A percentile compares a stretch with the other conserved stretches of the same genome.
Conservation (phyloP, 2,888 invertebrate species). For the Metellina segmentata region DNA sequence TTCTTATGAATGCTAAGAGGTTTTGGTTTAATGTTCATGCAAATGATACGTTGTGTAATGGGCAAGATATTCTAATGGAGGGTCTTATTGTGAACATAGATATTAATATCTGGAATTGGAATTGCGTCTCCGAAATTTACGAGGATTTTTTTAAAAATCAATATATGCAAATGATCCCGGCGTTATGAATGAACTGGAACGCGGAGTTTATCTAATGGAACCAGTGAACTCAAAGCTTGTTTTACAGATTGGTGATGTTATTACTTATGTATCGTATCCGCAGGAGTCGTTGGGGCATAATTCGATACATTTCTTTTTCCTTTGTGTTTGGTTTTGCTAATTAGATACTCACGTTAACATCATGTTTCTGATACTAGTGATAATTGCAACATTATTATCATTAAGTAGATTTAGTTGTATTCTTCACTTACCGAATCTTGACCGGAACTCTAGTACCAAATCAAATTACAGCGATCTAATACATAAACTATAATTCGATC, state of each 20-base stretch:
- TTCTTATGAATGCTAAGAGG: conserved; percentile 34
- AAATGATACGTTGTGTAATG: conserved; percentile 39
- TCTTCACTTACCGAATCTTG: too few species aligned
- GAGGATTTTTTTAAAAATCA: background rate
- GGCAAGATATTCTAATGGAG: conserved; percentile 50
- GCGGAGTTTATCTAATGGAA: background rate
- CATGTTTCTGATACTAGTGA: too few species aligned
- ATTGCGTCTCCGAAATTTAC: background rate
- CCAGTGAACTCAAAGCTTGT: background rate
- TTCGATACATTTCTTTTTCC: background rate
- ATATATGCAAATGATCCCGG: background rate
- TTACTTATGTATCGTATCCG: background rate
- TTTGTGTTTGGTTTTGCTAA: too few species aligned
- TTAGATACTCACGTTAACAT: too few species aligned
- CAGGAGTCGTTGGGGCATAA: background rate
- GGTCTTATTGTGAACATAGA: background rate
- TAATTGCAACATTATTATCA: too few species aligned
- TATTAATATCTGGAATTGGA: conserved; percentile 45
- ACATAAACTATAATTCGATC: too few species aligned
- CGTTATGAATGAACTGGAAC: background rate
- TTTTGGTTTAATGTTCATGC: conserved; percentile 28
- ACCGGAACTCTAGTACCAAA: too few species aligned
- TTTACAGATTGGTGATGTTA: background rate
- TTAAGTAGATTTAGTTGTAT: too few species aligned
- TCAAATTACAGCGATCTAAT: too few species aligned